phyloP scores from a whole-genome alignment of 2,113 vertebrate genomes.

The Lampris incognitus region DNA sequence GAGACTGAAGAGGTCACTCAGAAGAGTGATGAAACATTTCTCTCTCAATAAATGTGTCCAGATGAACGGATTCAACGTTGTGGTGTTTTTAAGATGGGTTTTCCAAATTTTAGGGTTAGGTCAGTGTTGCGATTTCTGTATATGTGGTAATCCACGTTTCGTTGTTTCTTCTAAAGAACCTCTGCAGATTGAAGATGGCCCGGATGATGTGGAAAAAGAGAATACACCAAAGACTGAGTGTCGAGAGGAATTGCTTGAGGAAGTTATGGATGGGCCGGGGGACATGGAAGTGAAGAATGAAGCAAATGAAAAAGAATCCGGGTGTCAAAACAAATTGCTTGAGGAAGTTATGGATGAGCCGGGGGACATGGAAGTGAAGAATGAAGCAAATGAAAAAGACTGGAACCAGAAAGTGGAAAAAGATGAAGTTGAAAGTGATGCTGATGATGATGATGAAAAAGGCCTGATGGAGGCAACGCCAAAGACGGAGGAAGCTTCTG shows the following conservation, averaged over 20 bases:
- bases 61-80: too few species aligned
- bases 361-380: constrained; percentile 33
- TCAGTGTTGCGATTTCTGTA: neutral
- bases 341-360: neutral
- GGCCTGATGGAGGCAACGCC: constrained; percentile 59
- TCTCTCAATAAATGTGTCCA: too few species aligned
- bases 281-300: constrained; percentile 43
- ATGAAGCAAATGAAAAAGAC: constrained; percentile 42
- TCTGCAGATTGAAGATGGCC: constrained; percentile 24
- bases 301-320: constrained; percentile 15
- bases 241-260: neutral
- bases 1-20: too few species aligned
- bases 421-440: constrained; percentile 26
- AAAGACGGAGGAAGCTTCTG: constrained; percentile 66
- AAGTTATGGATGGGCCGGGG: neutral
- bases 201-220: constrained; percentile 1
- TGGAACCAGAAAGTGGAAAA: constrained; percentile 44
- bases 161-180: constrained; percentile 23
- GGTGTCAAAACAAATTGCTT: neutral
- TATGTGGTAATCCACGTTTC: neutral
- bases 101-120: too few species aligned
- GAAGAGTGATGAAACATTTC: too few species aligned
- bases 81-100: neutral
- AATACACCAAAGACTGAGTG: constrained; percentile 27
- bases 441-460: constrained; percentile 36